Evolutionary conservation across 2,113 vertebrate genomes (phyloP), one percentile per base, ranked within the genome.

Genomic region (Aptenodytes forsteri): DNA sequence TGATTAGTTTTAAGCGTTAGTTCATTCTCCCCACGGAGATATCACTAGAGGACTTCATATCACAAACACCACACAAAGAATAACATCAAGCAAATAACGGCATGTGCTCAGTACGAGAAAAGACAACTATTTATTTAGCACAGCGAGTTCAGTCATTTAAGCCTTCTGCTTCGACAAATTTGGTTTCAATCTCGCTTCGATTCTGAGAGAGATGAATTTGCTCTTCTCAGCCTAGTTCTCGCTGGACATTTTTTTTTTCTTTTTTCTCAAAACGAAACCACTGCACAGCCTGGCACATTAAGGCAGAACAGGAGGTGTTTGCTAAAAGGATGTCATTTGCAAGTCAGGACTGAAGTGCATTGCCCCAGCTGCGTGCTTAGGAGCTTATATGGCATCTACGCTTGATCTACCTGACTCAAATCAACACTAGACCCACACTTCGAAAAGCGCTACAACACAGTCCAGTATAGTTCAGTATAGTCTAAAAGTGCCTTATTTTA

Each of bases 81-180:
- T 73, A 82, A 96, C 94, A 80, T 66, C 95, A 94, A 96, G 93
- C 93, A 93, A 97, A 94, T 70, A 90, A 94, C 85, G 34, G 94
- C 78, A 11, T 96, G 96, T 96, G 96, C 94, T 97, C 95, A 62
- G 85, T 85, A 85, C 20, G 4, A 94, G 94, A 95, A 93, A 96
- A 95, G 90, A 97, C 96, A 94, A 88, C 96, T 96, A 95, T 96
- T 97, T 97, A 97, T 97, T 97, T 94, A 97, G 96, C 95, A 90
- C 94, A 96, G 97, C 94, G 93, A 96, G 94, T 47, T 90, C 89
- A 95, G 78, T 79, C 89, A 66, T 36, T 87, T 46, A 59, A 71
- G 56, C 95, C 94, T 96, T 91, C 92, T 81, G 79, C 94, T 95
- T 62, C 2, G 0, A 88, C 92, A 89, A 32, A 52, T 62, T 78